Evolutionary conservation across 2,113 vertebrate genomes (phyloP).

Genomic region (Cygnus buccinator): DNA sequence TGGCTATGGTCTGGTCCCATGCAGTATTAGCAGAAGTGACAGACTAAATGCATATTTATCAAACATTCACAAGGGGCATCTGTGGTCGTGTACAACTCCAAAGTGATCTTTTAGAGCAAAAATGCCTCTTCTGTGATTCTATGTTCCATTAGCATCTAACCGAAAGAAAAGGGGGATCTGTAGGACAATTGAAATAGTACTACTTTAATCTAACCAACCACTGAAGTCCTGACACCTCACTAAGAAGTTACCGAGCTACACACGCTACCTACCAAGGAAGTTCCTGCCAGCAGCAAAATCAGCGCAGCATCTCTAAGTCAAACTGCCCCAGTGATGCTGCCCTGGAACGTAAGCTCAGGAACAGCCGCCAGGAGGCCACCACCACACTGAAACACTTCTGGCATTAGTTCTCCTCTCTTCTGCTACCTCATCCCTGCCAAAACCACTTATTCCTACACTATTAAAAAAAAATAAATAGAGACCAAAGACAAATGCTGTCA

Average conservation of each 20-base stretch:
- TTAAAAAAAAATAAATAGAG: neutral
- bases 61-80: neutral
- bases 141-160: neutral
- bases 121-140: neutral
- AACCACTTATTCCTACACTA: neutral
- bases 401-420: neutral
- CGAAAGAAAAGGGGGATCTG: neutral
- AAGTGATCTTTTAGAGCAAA: neutral
- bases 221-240: neutral
- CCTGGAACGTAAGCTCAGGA: neutral
- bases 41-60: neutral
- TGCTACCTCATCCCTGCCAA: neutral
- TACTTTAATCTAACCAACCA: neutral
- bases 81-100: neutral
- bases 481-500: neutral
- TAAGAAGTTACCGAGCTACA: neutral
- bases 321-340: neutral
- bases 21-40: accelerated
- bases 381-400: accelerated
- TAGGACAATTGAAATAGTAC: neutral
- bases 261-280: neutral
- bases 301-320: accelerated
- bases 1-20: accelerated
- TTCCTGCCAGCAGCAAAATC: neutral
- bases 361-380: neutral